Percentiles rank a stretch among this genome's conserved stretches.
Conservation (phyloP, 1,140 invertebrate genomes). For the Halyomorpha halys region DNA sequence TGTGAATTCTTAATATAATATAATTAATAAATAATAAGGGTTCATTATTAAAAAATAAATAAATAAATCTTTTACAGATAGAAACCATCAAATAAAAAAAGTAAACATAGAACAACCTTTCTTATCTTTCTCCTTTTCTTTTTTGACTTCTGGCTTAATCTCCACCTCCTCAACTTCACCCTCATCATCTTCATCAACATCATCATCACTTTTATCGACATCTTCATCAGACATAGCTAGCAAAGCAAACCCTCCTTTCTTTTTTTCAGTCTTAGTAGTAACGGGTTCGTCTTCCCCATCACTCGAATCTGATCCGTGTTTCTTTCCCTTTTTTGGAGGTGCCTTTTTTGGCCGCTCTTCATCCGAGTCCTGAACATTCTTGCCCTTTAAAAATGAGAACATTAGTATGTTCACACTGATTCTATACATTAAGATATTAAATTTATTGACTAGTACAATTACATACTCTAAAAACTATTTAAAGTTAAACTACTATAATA, state of each 20-base stretch:
- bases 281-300: conserved; percentile 34
- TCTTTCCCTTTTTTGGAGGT: conserved; percentile 33
- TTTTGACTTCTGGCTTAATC: conserved; percentile 16
- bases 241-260: conserved; percentile 50
- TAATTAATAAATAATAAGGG: no score
- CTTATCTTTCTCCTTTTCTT: conserved; percentile 35
- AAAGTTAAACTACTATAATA: no score
- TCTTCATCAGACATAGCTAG: conserved; percentile 34
- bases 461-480: no score
- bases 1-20: no score
- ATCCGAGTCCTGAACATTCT: conserved; percentile 16
- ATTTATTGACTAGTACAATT: no score
- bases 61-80: no score
- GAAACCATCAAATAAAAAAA: no score
- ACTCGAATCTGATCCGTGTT: conserved; percentile 37
- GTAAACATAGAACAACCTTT: conserved; percentile 38
- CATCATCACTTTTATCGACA: conserved; percentile 17
- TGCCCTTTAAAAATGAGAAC: conserved; percentile 31
- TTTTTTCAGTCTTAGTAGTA: conserved; percentile 29
- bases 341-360: conserved; percentile 5
- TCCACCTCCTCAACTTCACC: conserved; percentile 22
- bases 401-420: conserved; percentile 22
- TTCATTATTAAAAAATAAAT: no score
- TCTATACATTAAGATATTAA: no score
- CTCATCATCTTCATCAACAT: conserved; percentile 18